Conservation (phyloP, 1,140 invertebrate species). For the Cotesia typhae region DNA sequence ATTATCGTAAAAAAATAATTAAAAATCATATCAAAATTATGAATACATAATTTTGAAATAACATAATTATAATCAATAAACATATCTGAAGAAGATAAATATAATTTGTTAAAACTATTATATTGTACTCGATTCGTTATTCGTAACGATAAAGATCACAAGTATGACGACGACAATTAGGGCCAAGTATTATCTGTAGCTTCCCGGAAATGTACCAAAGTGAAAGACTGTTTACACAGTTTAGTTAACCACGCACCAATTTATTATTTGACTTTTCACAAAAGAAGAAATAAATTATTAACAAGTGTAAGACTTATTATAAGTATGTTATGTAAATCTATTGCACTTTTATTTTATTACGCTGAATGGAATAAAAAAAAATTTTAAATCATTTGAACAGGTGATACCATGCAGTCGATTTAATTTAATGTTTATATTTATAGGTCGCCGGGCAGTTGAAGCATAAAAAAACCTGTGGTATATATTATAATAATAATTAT, state of each 20-base stretch:
- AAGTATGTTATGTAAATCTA: no score
- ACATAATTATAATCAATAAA: no score
- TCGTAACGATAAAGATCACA: neutral
- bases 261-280: no score
- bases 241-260: neutral
- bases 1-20: no score
- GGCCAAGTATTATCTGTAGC: constrained; percentile 22
- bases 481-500: neutral
- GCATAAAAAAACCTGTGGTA: constrained; percentile 1
- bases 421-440: neutral
- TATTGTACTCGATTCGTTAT: constrained; percentile 1
- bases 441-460: neutral
- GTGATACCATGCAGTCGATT: no score
- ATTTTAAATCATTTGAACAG: neutral
- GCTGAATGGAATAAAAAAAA: constrained; percentile 4
- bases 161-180: constrained; percentile 7
- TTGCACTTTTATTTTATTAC: no score
- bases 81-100: no score
- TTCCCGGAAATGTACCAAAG: constrained; percentile 19
- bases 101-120: no score
- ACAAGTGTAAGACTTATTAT: no score
- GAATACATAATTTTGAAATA: no score
- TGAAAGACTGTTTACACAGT: neutral
- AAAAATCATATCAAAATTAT: no score
- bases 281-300: no score